phyloP scores from a whole-genome alignment of 2,797 vertebrate genomes.

The Diglossa cyanea region DNA sequence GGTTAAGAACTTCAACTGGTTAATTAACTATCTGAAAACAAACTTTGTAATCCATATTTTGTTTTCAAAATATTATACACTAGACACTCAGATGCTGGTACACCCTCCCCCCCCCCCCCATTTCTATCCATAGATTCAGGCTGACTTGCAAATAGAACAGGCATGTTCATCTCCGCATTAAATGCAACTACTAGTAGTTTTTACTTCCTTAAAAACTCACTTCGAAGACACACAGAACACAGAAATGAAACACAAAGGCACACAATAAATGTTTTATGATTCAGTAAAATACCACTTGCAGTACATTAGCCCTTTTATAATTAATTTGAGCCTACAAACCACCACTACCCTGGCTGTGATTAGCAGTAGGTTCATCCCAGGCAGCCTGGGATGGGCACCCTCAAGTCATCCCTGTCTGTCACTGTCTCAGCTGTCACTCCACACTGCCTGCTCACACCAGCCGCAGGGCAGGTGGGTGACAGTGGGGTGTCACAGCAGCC shows the following conservation, averaged over 20 bases:
- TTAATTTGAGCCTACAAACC: not conserved
- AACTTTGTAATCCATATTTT: not conserved
- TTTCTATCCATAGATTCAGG: not conserved
- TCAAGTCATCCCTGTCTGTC: not conserved
- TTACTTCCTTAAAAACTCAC: not conserved
- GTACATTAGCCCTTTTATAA: not conserved
- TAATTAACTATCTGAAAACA: not conserved
- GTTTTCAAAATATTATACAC: not conserved
- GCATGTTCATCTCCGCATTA: not conserved
- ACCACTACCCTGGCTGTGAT: not conserved
- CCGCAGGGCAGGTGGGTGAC: not conserved
- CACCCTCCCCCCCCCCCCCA: rapidly evolving
- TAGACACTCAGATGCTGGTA: not conserved
- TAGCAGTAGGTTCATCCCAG: not conserved
- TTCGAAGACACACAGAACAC: not conserved
- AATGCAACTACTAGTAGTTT: not conserved
- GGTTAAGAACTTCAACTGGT: not conserved
- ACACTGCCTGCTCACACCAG: not conserved
- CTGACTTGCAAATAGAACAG: not conserved
- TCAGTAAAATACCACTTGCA: not conserved
- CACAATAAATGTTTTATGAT: not conserved
- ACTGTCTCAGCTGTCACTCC: not conserved
- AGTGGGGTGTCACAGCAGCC: not conserved
- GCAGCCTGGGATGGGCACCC: not conserved
- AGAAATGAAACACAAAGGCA: not conserved